A percentile compares a stretch with the other conserved stretches of the same genome.
phyloP scores from a whole-genome alignment of 2,113 vertebrate species.

The Siniperca knerii region DNA sequence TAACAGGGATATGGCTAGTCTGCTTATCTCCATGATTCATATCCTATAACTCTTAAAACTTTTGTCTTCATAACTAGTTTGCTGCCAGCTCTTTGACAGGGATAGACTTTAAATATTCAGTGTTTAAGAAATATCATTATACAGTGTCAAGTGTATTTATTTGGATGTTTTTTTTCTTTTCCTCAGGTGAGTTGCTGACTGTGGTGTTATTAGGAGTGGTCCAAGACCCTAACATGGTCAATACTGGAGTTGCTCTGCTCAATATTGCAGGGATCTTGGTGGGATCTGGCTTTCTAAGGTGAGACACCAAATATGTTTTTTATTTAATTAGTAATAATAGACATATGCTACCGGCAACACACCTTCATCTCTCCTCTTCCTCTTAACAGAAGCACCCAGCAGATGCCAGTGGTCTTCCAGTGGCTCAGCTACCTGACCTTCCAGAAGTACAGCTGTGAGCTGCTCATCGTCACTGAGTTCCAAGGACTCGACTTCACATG shows the following conservation, averaged over 20 bases:
- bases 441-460: slow-evolving; percentile 95
- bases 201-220: slow-evolving; percentile 92
- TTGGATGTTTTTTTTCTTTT: neutral
- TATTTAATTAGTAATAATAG: neutral
- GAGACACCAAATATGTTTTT: slow-evolving; percentile 30
- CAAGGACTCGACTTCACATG: slow-evolving; percentile 91
- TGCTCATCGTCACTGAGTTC: slow-evolving; percentile 95
- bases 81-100: neutral
- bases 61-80: neutral
- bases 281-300: slow-evolving; percentile 94
- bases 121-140: neutral
- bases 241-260: slow-evolving; percentile 90
- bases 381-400: slow-evolving; percentile 87
- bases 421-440: slow-evolving; percentile 93
- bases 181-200: slow-evolving; percentile 88
- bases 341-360: neutral
- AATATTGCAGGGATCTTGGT: slow-evolving; percentile 90
- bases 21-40: neutral
- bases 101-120: neutral
- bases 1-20: neutral
- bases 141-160: neutral
- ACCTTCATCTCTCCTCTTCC: slow-evolving; percentile 32
- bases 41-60: neutral
- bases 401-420: slow-evolving; percentile 92
- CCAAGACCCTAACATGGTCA: slow-evolving; percentile 92